These are phyloP conservation scores for Pseudocheirus occidentalis DNA, from an alignment of 2,797 vertebrate species.

Conservation along the genomic window DNA sequence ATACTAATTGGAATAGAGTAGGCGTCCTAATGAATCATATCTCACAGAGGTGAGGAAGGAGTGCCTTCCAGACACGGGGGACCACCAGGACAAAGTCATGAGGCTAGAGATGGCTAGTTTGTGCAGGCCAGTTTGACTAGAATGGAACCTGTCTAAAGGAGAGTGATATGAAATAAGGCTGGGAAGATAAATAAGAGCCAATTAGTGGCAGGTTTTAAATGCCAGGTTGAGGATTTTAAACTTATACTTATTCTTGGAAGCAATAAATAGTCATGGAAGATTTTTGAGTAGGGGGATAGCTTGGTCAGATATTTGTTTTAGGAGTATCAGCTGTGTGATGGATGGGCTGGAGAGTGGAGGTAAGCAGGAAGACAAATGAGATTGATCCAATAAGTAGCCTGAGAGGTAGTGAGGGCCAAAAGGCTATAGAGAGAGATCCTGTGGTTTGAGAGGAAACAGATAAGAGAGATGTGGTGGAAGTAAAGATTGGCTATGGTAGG, in stretches of 20 bases:
- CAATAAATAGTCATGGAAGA: neutral
- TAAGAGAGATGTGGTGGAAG: neutral
- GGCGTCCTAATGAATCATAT: neutral
- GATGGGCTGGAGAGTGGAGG: neutral
- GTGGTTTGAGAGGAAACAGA: neutral
- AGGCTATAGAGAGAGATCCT: neutral
- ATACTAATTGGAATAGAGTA: neutral
- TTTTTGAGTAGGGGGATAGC: neutral
- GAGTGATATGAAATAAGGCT: neutral
- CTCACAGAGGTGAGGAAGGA: neutral
- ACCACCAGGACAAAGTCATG: neutral
- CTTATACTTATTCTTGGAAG: neutral
- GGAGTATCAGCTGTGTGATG: neutral
- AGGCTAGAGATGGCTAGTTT: neutral
- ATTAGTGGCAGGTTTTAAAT: neutral
- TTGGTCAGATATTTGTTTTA: neutral
- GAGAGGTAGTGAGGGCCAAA: neutral
- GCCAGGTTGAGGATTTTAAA: neutral
- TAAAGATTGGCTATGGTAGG: neutral
- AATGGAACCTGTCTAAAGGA: neutral
- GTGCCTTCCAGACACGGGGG: neutral
- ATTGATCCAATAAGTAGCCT: neutral
- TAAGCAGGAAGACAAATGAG: neutral
- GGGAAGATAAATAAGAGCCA: neutral
- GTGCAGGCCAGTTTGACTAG: too few species aligned